Evolutionary conservation across 2,888 invertebrate genomes (phyloP), one percentile per base, ranked within the genome.

Genomic region (Pardosa pseudoannulata): DNA sequence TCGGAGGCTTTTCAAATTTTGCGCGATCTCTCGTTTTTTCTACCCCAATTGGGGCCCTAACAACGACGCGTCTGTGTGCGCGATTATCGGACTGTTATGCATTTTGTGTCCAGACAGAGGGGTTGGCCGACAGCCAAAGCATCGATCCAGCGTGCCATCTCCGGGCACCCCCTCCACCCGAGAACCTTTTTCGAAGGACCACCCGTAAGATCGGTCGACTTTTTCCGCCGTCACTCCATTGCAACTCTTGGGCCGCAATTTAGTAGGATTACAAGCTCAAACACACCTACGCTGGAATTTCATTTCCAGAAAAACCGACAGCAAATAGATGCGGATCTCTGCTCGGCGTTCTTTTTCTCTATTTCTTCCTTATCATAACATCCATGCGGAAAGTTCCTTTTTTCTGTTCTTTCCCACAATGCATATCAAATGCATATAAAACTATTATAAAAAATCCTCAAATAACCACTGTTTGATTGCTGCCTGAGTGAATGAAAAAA

Each of bases 121-220:
- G n/a, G 36, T 80, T 72, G 80, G 72, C 27, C 73, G 68, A 16
- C 29, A 65, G 72, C 80, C 72, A 80, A 50, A 29, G 50, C 67
- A 80, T 80, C 80, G 80, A 80, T 80, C 80, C 67, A 31, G 29
- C 29, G 19, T 50, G 56, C 31, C 80, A 80, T 73, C 80, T 80
- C 73, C 36, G 67, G 65, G 68, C 29, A 41, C 46, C 11, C 67
- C 50, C 62, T 29, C 64, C 67, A 46, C 67, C 3, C 39, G n/a
- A 31, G 46, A 62, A n/a, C 31, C 28, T 65, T 79, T 79, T 65
- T 19, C 23, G 64, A 64, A 64, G 72, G 79, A 41, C 78, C 70
- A 28, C n/a, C 56, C 28, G 23, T 29, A 56, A 36, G 36, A 78
- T 6, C 2, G 70, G 28, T 23, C 56, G 27, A 9, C 31, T 11